These are phyloP conservation scores for Lasiurus borealis DNA, from an alignment of 2,113 vertebrate species.

Conservation along the genomic window DNA sequence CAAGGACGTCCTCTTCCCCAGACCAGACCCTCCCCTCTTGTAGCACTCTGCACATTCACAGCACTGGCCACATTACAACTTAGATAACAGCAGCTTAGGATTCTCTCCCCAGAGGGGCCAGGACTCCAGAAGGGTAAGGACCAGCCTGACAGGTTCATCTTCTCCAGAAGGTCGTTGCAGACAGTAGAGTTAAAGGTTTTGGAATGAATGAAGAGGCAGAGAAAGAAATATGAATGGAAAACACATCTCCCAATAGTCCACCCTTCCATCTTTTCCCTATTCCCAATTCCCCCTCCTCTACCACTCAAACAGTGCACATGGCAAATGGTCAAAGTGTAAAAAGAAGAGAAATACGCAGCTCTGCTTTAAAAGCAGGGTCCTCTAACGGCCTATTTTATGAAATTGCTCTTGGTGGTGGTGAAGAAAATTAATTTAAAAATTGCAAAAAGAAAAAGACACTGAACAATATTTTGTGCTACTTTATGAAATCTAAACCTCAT, in stretches of 20 bases:
- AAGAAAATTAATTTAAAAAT: constrained; percentile 63
- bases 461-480: constrained; percentile 36
- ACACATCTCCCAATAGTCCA: neutral
- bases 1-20: neutral
- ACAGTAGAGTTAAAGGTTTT: neutral
- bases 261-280: neutral
- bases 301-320: neutral
- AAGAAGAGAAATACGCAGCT: neutral
- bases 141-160: neutral
- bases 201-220: neutral
- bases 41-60: neutral
- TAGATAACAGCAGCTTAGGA: neutral
- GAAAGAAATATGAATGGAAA: neutral
- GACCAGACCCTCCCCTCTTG: neutral
- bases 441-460: neutral
- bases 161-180: neutral
- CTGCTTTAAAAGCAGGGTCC: constrained; percentile 21
- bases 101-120: neutral
- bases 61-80: neutral
- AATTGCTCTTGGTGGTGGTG: constrained; percentile 34
- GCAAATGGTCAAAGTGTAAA: constrained; percentile 47
- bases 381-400: constrained; percentile 7
- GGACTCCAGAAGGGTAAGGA: neutral
- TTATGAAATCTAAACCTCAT: constrained; percentile 70
- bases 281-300: neutral